phyloP scores from a whole-genome alignment of 2,888 invertebrate species.

The Amblyteles armatorius region DNA sequence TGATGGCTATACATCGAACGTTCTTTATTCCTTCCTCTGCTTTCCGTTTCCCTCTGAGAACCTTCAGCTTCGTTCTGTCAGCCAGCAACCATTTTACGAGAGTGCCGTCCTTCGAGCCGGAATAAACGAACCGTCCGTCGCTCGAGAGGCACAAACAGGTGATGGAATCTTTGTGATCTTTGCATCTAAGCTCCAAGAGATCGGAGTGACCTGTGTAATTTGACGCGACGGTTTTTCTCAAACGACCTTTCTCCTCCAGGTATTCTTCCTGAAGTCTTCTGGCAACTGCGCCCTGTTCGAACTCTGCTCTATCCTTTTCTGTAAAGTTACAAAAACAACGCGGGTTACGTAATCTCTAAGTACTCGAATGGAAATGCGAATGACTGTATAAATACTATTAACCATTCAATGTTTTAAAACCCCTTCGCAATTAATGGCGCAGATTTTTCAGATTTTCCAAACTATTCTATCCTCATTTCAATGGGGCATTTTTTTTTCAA shows the following conservation, averaged over 20 bases:
- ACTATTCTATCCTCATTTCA: no score
- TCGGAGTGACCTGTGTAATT: constrained; percentile 85
- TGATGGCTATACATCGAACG: constrained; percentile 79
- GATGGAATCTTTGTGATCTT: constrained; percentile 91
- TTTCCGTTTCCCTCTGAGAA: constrained; percentile 80
- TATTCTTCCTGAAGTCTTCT: constrained; percentile 93
- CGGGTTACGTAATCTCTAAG: neutral
- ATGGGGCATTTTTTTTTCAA: no score
- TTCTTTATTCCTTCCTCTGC: constrained; percentile 77
- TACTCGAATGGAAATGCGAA: no score
- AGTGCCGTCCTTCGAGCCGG: constrained; percentile 95
- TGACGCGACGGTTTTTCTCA: constrained; percentile 91
- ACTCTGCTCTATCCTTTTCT: constrained; percentile 89
- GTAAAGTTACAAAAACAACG: constrained; percentile 46
- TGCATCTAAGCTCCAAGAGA: constrained; percentile 87
- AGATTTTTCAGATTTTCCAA: no score
- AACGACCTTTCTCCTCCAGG: constrained; percentile 93
- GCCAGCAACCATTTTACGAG: constrained; percentile 93
- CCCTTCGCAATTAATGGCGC: no score
- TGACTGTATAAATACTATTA: no score
- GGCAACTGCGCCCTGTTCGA: constrained; percentile 89
- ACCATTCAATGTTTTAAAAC: no score
- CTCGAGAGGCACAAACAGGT: constrained; percentile 93
- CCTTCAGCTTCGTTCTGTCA: constrained; percentile 87
- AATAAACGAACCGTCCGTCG: constrained; percentile 90